phyloP scores from a whole-genome alignment of 2,797 vertebrate genomes.

The Muscicapa striata region DNA sequence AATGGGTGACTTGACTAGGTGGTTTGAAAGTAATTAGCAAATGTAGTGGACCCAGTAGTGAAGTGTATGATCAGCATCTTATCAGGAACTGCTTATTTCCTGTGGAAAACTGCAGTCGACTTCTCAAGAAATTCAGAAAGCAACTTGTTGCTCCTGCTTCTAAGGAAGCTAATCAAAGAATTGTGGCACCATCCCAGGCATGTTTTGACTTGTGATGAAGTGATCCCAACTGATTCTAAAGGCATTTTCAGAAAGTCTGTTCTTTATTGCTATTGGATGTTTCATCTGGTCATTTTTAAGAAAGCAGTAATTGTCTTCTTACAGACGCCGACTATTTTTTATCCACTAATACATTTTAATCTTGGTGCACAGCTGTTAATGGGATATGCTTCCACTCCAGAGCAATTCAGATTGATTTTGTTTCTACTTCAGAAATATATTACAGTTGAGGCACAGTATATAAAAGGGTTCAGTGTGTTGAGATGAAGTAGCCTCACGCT shows the following conservation, averaged over 20 bases:
- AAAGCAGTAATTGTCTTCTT: conserved; percentile 48
- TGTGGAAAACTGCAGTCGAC: neutral
- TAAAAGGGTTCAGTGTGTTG: conserved; percentile 36
- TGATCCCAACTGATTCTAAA: conserved; percentile 19
- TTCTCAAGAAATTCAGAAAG: conserved; percentile 17
- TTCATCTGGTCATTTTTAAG: conserved; percentile 44
- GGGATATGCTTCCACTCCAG: conserved; percentile 40
- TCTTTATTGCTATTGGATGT: conserved; percentile 21
- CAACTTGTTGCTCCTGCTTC: conserved; percentile 5
- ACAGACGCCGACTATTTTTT: neutral
- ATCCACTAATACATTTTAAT: conserved; percentile 56
- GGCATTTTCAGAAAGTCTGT: neutral
- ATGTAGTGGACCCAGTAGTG: conserved; percentile 18
- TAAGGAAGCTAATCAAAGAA: conserved; percentile 32
- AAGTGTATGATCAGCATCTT: conserved; percentile 19
- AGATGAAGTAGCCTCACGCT: conserved; percentile 28
- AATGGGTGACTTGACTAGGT: conserved; percentile 46
- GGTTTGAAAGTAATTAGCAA: conserved; percentile 46
- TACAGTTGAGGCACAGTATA: conserved; percentile 40
- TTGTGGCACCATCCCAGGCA: neutral
- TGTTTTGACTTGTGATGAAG: conserved; percentile 5
- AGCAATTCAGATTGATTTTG: conserved; percentile 64
- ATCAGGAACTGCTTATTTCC: conserved; percentile 4
- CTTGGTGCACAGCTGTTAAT: conserved; percentile 46
- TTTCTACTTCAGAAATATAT: conserved; percentile 65